Percentiles rank a stretch among this genome's conserved stretches.
phyloP scores from a whole-genome alignment of 2,797 vertebrate genomes.

The Chelon auratus region DNA sequence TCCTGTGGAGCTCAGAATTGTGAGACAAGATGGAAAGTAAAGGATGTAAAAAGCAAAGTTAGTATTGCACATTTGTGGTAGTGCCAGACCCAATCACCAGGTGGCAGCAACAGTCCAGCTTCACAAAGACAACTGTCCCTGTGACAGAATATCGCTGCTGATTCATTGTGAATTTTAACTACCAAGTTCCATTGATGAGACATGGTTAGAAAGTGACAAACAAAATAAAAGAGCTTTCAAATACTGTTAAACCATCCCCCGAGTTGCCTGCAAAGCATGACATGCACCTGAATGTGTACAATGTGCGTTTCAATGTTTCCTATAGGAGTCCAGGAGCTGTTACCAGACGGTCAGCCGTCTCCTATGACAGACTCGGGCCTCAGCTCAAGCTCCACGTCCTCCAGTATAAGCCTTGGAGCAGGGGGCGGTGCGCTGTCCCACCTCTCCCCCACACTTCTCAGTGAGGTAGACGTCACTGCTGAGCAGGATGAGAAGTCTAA shows the following conservation, averaged over 20 bases:
- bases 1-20: background rate
- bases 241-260: no score
- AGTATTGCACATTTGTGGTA: background rate
- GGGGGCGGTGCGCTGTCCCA: slow-evolving; percentile 81
- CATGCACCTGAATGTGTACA: background rate
- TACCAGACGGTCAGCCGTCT: slow-evolving; percentile 95
- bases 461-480: slow-evolving; percentile 90
- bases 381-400: slow-evolving; percentile 98
- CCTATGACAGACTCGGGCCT: slow-evolving; percentile 99
- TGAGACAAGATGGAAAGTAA: background rate
- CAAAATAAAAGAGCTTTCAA: no score
- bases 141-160: background rate
- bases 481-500: slow-evolving; percentile 97
- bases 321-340: slow-evolving; percentile 91
- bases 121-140: background rate
- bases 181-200: no score
- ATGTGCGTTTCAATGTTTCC: slow-evolving; percentile 21
- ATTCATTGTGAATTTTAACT: background rate
- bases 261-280: background rate
- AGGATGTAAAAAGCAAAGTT: no score
- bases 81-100: slow-evolving; percentile 26
- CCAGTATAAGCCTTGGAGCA: slow-evolving; percentile 94
- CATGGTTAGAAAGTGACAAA: no score
- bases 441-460: slow-evolving; percentile 89
- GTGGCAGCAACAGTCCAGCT: slow-evolving; percentile 46